Percentiles rank a stretch among this genome's conserved stretches.
Conservation (phyloP, 2,797 vertebrate genomes). For the Helostoma temminkii region DNA sequence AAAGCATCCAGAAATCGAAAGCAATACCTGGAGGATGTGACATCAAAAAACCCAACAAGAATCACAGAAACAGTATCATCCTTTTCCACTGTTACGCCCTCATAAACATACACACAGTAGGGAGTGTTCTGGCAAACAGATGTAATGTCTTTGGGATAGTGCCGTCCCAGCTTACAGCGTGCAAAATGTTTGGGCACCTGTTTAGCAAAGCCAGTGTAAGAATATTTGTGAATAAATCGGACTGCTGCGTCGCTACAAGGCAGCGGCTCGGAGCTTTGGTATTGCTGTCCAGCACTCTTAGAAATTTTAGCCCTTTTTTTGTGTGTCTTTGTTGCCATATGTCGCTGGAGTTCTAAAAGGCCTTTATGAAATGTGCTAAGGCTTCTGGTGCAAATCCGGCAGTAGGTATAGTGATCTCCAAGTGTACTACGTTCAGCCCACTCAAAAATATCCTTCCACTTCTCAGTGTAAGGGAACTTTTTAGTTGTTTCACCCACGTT, state of each 20-base stretch:
- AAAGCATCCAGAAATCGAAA: constrained; percentile 81
- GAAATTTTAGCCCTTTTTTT: constrained; percentile 4
- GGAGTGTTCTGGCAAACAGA: constrained; percentile 76
- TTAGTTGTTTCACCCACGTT: not conserved
- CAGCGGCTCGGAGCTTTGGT: not conserved
- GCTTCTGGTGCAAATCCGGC: constrained; percentile 69
- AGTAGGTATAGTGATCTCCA: constrained; percentile 77
- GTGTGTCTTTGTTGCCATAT: constrained; percentile 72
- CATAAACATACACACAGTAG: constrained; percentile 83
- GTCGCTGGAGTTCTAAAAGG: constrained; percentile 65
- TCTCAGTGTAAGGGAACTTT: constrained; percentile 45
- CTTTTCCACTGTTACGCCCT: constrained; percentile 57
- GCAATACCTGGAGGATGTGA: constrained; percentile 57
- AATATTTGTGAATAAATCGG: constrained; percentile 76
- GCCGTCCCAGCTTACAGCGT: constrained; percentile 66
- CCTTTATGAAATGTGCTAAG: constrained; percentile 65
- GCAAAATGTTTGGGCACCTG: constrained; percentile 52
- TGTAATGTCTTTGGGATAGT: constrained; percentile 73
- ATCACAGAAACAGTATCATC: constrained; percentile 62
- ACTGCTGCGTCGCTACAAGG: constrained; percentile 67
- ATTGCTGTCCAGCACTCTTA: not conserved
- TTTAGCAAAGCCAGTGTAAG: constrained; percentile 29
- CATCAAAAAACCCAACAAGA: constrained; percentile 82
- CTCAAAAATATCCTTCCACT: constrained; percentile 70
- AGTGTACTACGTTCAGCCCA: constrained; percentile 74